Conservation (phyloP, 35 echinoderm and acorn worm species). For the Ophioderma brevispina region DNA sequence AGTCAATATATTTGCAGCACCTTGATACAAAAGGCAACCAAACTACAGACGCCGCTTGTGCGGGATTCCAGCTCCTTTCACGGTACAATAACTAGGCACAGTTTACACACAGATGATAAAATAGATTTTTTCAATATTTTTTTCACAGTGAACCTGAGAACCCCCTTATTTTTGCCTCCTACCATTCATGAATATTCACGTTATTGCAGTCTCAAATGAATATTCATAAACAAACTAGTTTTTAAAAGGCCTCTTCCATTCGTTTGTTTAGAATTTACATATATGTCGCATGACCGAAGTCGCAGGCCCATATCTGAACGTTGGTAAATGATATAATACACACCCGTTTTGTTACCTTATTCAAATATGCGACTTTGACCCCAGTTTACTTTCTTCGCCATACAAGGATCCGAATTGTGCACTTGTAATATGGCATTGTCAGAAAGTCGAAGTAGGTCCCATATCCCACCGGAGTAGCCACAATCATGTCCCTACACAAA, state of each 20-base stretch:
- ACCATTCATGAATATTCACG: background rate
- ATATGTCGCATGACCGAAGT: background rate
- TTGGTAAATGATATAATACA: conserved; percentile 7
- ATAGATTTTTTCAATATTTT: background rate
- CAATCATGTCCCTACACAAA: no score
- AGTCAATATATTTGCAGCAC: background rate
- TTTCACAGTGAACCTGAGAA: conserved; percentile 6
- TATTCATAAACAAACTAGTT: background rate
- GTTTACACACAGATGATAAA: background rate
- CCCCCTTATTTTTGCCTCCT: background rate
- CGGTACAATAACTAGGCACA: conserved; percentile 3
- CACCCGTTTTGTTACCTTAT: background rate
- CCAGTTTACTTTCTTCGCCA: background rate
- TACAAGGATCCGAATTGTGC: background rate
- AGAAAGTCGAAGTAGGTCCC: no score
- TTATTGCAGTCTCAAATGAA: background rate
- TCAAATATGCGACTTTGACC: conserved; percentile 6
- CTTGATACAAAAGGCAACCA: background rate
- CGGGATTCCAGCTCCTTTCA: background rate
- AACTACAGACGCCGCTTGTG: background rate
- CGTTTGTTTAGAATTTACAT: no score
- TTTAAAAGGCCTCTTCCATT: background rate
- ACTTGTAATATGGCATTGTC: no score
- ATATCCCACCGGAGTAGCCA: no score
- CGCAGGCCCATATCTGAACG: background rate